phyloP scores from a whole-genome alignment of 2,113 vertebrate genomes.

The Phrynosoma blainvillii region DNA sequence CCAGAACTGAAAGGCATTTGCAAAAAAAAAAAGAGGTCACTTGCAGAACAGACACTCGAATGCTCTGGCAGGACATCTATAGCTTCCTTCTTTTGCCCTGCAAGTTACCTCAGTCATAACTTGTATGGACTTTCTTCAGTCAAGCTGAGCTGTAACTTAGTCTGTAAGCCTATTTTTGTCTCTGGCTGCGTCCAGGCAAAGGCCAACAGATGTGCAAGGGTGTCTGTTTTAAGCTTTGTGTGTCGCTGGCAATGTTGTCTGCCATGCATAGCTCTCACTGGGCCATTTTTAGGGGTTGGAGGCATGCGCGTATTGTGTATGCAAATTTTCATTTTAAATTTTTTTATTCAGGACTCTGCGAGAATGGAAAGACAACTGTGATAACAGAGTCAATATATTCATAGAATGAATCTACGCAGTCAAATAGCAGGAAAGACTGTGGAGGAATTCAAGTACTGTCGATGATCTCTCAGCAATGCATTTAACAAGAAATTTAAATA shows the following conservation, averaged over 20 bases:
- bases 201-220: conserved; percentile 24
- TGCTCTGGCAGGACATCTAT: conserved; percentile 34
- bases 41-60: not conserved
- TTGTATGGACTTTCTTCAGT: conserved; percentile 58
- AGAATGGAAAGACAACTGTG: not conserved
- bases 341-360: no score
- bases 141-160: conserved; percentile 51
- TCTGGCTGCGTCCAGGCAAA: conserved; percentile 37
- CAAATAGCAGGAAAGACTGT: not conserved
- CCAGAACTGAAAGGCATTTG: conserved; percentile 27
- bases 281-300: not conserved
- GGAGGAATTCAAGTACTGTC: not conserved
- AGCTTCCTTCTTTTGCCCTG: conserved; percentile 53
- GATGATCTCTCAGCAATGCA: not conserved
- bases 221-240: conserved; percentile 4
- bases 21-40: conserved; percentile 21
- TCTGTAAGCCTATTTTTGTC: conserved; percentile 26
- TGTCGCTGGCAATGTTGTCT: not conserved
- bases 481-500: not conserved
- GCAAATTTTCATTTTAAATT: not conserved
- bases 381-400: not conserved
- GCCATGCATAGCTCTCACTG: not conserved
- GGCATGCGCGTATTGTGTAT: no score
- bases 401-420: not conserved
- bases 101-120: conserved; percentile 52